Conservation (phyloP, 2,888 invertebrate species). For the Pachydiplax longipennis region DNA sequence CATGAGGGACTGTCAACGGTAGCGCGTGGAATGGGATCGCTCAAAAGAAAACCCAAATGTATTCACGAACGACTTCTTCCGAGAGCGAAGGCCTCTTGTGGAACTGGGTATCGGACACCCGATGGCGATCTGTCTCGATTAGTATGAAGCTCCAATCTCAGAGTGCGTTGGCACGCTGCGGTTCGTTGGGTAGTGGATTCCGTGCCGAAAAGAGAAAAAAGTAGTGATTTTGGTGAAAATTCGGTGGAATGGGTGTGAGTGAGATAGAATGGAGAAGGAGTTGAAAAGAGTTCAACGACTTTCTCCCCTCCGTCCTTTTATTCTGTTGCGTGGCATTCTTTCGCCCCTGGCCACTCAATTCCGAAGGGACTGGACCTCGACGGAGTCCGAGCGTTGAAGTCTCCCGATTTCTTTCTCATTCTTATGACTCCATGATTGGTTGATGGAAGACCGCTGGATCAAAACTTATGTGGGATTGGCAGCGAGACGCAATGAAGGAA, state of each 20-base stretch:
- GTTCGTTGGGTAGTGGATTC: neutral
- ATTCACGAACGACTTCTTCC: neutral
- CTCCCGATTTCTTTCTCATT: neutral
- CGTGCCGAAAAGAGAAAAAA: neutral
- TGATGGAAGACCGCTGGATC: neutral
- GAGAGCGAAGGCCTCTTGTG: neutral
- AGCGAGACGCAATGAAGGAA: neutral
- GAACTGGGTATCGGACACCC: neutral
- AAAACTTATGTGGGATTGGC: neutral
- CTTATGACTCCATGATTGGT: neutral
- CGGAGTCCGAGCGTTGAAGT: constrained; percentile 14
- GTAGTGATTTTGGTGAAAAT: constrained; percentile 31
- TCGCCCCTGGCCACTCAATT: neutral
- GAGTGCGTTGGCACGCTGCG: constrained; percentile 4
- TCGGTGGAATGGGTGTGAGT: neutral
- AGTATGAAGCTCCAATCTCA: neutral
- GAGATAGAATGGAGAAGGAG: neutral
- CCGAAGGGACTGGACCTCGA: neutral
- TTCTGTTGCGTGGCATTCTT: constrained; percentile 23
- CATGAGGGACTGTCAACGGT: neutral
- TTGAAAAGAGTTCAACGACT: constrained; percentile 24
- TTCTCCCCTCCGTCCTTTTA: neutral
- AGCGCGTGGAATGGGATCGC: neutral
- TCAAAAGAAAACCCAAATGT: neutral
- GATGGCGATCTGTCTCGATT: neutral